A percentile compares a stretch with the other conserved stretches of the same genome.
These are phyloP conservation scores for Ennomos fuscantarius DNA, from an alignment of 2,888 invertebrate species.

Conservation along the genomic window DNA sequence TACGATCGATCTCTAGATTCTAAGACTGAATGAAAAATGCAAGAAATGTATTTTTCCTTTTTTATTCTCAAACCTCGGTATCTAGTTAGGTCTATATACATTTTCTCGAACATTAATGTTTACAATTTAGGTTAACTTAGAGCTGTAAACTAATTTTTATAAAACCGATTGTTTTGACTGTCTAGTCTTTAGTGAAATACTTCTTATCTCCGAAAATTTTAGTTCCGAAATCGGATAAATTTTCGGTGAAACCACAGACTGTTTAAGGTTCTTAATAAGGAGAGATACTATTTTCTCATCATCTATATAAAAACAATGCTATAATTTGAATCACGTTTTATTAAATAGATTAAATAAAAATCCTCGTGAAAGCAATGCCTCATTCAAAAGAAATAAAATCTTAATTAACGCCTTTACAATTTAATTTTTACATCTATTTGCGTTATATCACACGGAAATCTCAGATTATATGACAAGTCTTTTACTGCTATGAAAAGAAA, in stretches of 20 bases:
- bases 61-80: not conserved
- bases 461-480: conserved; percentile 20
- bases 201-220: too few species aligned
- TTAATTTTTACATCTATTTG: conserved; percentile 22
- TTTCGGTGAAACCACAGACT: too few species aligned
- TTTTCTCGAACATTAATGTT: too few species aligned
- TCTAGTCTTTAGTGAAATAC: too few species aligned
- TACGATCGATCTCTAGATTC: conserved; percentile 16
- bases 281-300: too few species aligned
- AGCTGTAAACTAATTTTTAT: too few species aligned
- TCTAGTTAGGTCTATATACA: too few species aligned
- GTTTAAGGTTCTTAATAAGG: too few species aligned
- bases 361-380: conserved; percentile 11
- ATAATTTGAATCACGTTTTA: not conserved
- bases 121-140: too few species aligned
- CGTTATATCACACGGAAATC: conserved; percentile 29
- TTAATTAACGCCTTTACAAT: conserved; percentile 25
- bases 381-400: conserved; percentile 13
- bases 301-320: too few species aligned
- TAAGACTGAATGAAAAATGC: conserved; percentile 12
- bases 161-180: too few species aligned
- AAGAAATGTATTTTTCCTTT: conserved; percentile 1
- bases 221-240: too few species aligned
- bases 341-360: conserved; percentile 9
- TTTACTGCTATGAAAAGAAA: conserved; percentile 23